These are phyloP conservation scores for Parotocinclus haroldoi DNA, from an alignment of 2,797 vertebrate species.

Conservation along the genomic window DNA sequence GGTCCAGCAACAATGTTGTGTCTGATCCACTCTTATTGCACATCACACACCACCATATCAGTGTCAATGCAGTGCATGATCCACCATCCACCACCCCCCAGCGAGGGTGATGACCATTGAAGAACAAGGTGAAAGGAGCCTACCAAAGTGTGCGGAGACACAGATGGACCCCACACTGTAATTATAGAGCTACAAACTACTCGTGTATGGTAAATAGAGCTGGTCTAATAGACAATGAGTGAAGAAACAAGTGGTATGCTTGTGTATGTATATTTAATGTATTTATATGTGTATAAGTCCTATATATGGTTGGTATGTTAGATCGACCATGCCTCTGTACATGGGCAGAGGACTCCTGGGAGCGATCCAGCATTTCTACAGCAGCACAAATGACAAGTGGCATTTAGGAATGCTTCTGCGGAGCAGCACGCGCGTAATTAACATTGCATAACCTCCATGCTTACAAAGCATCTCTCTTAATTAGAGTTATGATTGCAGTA, in stretches of 20 bases:
- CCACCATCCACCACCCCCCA: too few relatives aligned
- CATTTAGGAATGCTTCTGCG: conserved; percentile 60
- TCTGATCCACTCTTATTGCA: background rate
- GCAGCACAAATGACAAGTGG: conserved; percentile 52
- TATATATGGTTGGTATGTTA: background rate
- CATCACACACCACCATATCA: too few relatives aligned
- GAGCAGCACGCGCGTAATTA: conserved; percentile 64
- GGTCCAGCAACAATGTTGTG: background rate
- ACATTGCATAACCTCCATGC: conserved; percentile 70
- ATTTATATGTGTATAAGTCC: too few relatives aligned
- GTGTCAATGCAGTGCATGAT: background rate
- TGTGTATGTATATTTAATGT: too few relatives aligned
- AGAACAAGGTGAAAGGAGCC: too few relatives aligned
- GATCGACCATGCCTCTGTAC: conserved; percentile 10
- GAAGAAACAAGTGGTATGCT: too few relatives aligned
- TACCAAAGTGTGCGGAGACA: too few relatives aligned
- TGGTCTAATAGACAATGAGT: too few relatives aligned
- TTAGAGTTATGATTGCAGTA: conserved; percentile 72
- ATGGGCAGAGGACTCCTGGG: background rate
- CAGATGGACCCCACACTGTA: too few relatives aligned
- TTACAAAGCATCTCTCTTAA: conserved; percentile 78
- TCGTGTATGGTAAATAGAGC: too few relatives aligned
- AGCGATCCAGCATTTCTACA: conserved; percentile 8
- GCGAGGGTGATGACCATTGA: too few relatives aligned
- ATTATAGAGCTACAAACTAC: too few relatives aligned